Conservation (phyloP, 2,888 invertebrate genomes). For the Dorcus hopei region DNA sequence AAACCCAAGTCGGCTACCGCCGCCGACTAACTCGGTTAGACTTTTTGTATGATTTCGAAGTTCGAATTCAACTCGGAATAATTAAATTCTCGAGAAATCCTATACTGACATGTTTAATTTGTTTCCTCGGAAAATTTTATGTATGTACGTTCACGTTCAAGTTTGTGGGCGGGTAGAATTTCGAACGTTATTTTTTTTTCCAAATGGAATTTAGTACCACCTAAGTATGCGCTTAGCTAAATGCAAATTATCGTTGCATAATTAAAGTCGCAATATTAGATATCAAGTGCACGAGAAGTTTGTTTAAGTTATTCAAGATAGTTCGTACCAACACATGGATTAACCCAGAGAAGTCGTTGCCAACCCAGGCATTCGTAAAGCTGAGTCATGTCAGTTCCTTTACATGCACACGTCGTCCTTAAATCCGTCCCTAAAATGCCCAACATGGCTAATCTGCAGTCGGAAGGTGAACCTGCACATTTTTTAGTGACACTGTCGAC, state of each 20-base stretch:
- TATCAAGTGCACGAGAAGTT: background rate
- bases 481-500: constrained; percentile 87
- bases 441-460: constrained; percentile 80
- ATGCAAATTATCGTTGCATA: background rate
- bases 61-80: background rate
- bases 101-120: background rate
- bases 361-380: constrained; percentile 86
- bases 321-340: constrained; percentile 86
- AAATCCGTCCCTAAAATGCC: constrained; percentile 88
- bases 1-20: background rate
- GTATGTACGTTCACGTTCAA: no score
- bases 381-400: constrained; percentile 80
- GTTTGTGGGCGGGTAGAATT: no score
- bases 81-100: background rate
- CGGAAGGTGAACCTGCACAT: constrained; percentile 82
- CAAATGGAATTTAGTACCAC: no score
- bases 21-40: background rate
- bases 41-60: background rate
- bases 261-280: background rate
- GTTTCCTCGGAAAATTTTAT: no score
- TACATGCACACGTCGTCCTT: constrained; percentile 83
- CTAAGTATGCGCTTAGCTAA: no score
- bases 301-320: background rate
- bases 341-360: constrained; percentile 87
- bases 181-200: no score